Base-by-base conservation (phyloP, 2,888 invertebrate genomes). In the Dryobota labecula region DNA sequence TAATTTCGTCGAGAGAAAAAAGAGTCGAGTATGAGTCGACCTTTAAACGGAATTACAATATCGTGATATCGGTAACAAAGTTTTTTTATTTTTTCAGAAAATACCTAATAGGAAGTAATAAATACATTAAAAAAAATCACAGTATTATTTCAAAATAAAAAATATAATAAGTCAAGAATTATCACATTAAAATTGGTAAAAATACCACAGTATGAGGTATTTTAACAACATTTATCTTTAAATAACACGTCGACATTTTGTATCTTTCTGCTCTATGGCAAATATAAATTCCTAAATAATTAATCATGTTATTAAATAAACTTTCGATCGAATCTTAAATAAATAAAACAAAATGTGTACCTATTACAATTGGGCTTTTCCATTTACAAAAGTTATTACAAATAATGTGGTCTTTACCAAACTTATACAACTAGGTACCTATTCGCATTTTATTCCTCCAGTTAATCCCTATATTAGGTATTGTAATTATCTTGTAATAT, bases 181-280 rank as follows among this genome's bases (percentile, higher is more conserved):
- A 79, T 79, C 79, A 78, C 79, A 82, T 65, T 54, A 1, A 49
- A 51, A 61, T 67, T 65, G 56, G 54, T 63, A 61, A 51, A 65
- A 81, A 67, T 30, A 82, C 60, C 66, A 9, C 57, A 30, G 8
- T 13, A 38, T 13, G 45, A 51, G 30, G 51, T 72, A 70, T 61
- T 53, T 51, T 49, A 63, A 58, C 9, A 74, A 65, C 8, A 47
- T 33, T n/a, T 4, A 41, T 27, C n/a, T 20, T 41, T 1, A 30
- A 30, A 8, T 20, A n/a, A 56, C 47, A 27, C n/a, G 11, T 56
- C 11, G 5, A 43, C 6, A 67, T 36, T 75, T 13, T 8, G 9
- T 45, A 54, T 24, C 15, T 13, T 53, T 53, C 7, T 45, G 24
- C 51, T 8, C 15, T 27, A 63, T 43, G 27, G n/a, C 72, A 58